Evolutionary conservation across 2,113 vertebrate genomes (phyloP), one percentile per base, ranked within the genome.

Genomic region (Chaetorhynchus papuensis): DNA sequence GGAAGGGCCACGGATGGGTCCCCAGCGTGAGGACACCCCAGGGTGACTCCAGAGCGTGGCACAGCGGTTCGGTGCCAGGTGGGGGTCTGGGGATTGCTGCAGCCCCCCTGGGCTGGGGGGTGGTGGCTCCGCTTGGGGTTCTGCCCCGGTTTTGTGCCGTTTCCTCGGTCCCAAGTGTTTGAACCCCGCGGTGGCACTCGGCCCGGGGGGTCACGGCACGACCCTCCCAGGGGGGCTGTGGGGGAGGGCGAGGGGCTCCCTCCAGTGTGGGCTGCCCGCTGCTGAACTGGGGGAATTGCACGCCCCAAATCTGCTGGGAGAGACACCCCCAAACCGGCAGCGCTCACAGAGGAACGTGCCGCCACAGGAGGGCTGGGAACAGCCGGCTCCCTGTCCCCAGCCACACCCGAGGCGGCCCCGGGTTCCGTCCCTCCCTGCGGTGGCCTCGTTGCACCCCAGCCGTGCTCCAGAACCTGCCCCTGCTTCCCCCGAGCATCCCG

Each of bases 201-300:
- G 39, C 35, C 9, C 4, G 1, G 24, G 39, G 53, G 42, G 2
- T 10, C 23, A 5, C 3, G 0, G 39, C 66, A 22, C 2, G 0
- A n/a, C 9, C 9, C 17, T 49, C 6, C 6, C 10, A 1, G 3
- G 20, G 24, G 23, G 44, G 44, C 41, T 56, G 19, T 4, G 0
- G 2, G 23, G 20, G 13, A n/a, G 33, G 45, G 23, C 2, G 4
- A 56, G 54, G 56, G 83, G 22, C 2, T 85, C 47, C 41, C 41
- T 53, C 21, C 78, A 2, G 7, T 1, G 13, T 5, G 14, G 66
- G 63, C 42, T 80, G 52, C 44, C 15, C 44, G 1, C 15, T 0
- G 6, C 59, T 31, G 26, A 74, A 10, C 75, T 3, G 39, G 47
- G 26, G 57, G 39, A 23, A 30, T 2, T 1, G 5, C 0, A 1